Percentiles rank a stretch among this genome's conserved stretches.
phyloP scores from a whole-genome alignment of 2,797 vertebrate species.

The Propithecus perrieri region DNA sequence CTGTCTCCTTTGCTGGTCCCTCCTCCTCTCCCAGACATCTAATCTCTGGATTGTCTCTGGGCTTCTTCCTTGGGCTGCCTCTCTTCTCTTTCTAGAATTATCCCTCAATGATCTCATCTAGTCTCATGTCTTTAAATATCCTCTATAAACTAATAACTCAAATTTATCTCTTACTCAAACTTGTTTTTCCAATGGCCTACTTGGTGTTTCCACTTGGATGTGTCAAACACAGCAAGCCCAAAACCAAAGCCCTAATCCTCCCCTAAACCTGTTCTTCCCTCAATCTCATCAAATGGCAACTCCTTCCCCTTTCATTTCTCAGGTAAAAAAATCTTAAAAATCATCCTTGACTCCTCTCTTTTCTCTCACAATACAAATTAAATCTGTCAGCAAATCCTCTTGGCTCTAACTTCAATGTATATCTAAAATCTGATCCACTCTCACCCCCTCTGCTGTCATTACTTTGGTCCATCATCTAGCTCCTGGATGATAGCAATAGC shows the following conservation, averaged over 20 bases:
- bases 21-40: background rate
- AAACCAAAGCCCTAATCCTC: background rate
- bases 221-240: background rate
- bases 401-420: background rate
- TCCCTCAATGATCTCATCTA: background rate
- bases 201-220: background rate
- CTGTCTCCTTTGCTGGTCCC: background rate
- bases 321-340: slow-evolving; percentile 13
- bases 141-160: slow-evolving; percentile 18
- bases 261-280: background rate
- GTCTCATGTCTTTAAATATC: background rate
- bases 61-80: background rate
- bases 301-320: background rate
- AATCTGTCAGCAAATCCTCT: background rate
- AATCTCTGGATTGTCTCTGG: background rate
- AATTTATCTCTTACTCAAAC: slow-evolving; percentile 33
- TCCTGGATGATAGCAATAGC: background rate
- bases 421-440: background rate
- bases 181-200: background rate
- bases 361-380: background rate
- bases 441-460: background rate
- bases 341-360: background rate
- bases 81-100: slow-evolving; percentile 25
- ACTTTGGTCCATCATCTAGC: background rate
- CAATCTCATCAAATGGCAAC: background rate